Percentiles rank a stretch among this genome's conserved stretches.
phyloP scores from a whole-genome alignment of 2,113 vertebrate species.

The Chamaetylas fuelleborni region DNA sequence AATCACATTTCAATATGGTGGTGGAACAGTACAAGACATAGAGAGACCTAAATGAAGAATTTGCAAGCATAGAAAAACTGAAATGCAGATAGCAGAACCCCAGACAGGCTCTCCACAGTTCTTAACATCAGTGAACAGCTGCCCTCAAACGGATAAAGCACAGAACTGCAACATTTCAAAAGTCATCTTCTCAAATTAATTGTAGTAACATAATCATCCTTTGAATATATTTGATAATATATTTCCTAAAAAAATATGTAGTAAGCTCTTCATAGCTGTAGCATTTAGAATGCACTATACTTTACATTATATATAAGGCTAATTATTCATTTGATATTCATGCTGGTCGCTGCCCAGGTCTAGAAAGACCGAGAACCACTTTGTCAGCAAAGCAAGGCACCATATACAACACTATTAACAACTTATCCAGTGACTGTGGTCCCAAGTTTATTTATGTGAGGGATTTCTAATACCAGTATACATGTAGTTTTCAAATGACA shows the following conservation, averaged over 20 bases:
- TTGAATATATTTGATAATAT: not conserved
- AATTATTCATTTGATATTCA: not conserved
- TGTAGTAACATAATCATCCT: not conserved
- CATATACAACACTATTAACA: not conserved
- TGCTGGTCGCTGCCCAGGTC: not conserved
- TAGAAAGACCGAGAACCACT: not conserved
- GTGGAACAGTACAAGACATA: not conserved
- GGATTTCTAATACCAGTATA: not conserved
- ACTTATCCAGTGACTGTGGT: fast-evolving
- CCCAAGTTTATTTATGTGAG: not conserved
- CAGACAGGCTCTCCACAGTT: not conserved
- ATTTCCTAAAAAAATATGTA: not conserved
- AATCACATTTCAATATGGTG: not conserved
- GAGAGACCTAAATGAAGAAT: not conserved
- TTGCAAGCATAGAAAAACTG: not conserved
- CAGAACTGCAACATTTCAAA: constrained; percentile 47
- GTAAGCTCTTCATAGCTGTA: not conserved
- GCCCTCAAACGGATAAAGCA: constrained; percentile 71
- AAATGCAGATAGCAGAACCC: not conserved
- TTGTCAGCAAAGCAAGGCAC: not conserved
- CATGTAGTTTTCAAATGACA: not conserved
- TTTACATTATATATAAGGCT: not conserved
- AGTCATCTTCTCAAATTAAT: not conserved
- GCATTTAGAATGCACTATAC: not conserved
- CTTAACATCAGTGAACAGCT: constrained; percentile 35